These are phyloP conservation scores for Nothocercus julius DNA, from an alignment of 2,113 vertebrate species.

Conservation along the genomic window DNA sequence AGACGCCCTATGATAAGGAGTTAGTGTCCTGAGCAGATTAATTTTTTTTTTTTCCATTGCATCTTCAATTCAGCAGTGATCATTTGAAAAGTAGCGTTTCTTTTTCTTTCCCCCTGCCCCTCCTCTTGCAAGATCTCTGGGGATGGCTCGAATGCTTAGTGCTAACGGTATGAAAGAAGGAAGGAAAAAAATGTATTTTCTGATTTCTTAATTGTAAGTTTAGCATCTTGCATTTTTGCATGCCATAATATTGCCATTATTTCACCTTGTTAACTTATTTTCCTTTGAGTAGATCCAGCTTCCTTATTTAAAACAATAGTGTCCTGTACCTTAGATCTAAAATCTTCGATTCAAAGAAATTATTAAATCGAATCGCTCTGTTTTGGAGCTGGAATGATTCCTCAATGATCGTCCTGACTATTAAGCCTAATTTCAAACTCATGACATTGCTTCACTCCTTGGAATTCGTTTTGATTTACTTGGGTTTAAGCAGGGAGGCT, in stretches of 20 bases:
- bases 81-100: background rate
- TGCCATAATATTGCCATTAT: background rate
- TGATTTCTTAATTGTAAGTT: background rate
- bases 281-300: background rate
- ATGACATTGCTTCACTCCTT: background rate
- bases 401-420: background rate
- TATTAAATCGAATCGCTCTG: background rate
- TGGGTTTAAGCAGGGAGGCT: background rate
- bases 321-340: background rate
- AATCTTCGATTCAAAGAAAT: background rate
- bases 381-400: background rate
- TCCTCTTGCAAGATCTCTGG: background rate
- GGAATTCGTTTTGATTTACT: background rate
- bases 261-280: slow-evolving; percentile 55
- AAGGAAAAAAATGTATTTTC: background rate
- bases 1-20: slow-evolving; percentile 64
- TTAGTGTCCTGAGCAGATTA: slow-evolving; percentile 69
- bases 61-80: slow-evolving; percentile 27
- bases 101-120: background rate
- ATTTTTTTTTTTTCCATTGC: slow-evolving; percentile 45
- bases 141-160: background rate
- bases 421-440: background rate
- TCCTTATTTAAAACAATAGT: background rate
- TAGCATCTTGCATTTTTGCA: background rate
- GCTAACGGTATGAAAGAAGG: too few relatives aligned